phyloP scores from a whole-genome alignment of 2,797 vertebrate species.

The Catharus ustulatus region DNA sequence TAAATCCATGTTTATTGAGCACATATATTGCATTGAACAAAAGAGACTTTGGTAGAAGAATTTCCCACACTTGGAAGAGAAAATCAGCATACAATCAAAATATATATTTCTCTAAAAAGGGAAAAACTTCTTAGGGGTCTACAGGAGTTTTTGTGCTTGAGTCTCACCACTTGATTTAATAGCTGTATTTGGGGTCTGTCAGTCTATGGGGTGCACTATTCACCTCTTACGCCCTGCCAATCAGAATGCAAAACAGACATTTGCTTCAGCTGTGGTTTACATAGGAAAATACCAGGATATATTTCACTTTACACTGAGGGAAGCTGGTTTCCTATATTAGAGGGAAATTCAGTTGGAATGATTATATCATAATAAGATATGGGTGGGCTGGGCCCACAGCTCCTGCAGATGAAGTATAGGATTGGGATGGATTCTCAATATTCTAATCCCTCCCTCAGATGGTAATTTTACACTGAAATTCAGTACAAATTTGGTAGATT shows the following conservation, averaged over 20 bases:
- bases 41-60: neutral
- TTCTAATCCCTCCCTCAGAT: neutral
- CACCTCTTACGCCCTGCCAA: neutral
- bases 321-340: neutral
- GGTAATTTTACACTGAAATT: neutral
- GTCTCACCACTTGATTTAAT: neutral
- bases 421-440: neutral
- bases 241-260: neutral
- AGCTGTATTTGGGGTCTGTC: neutral
- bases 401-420: neutral
- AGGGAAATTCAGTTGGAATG: neutral
- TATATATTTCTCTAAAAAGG: neutral
- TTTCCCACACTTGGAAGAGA: neutral
- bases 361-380: neutral
- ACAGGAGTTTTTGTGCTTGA: neutral
- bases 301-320: neutral
- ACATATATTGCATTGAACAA: neutral
- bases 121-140: neutral
- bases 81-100: neutral
- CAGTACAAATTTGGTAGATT: neutral
- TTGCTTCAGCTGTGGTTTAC: neutral
- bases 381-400: neutral
- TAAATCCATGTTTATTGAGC: neutral
- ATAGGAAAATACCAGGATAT: neutral
- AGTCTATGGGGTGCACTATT: accelerated